A percentile compares a stretch with the other conserved stretches of the same genome.
Evolutionary conservation across 1,140 invertebrate species (phyloP).

Genomic region (Teleogryllus occipitalis): DNA sequence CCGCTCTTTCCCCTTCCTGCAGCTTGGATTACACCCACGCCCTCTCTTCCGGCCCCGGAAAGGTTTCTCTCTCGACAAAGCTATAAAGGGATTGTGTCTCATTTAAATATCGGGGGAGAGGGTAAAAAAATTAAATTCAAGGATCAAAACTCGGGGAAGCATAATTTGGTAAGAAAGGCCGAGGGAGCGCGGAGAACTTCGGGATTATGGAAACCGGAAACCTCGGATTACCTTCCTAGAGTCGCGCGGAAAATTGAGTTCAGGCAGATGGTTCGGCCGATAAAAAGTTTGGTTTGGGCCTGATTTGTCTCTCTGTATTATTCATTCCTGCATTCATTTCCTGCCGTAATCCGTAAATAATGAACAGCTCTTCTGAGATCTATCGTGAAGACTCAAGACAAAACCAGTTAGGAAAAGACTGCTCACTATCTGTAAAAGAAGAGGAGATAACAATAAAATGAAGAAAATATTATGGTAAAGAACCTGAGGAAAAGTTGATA

Average conservation of each 20-base stretch:
- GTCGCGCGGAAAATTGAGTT: neutral
- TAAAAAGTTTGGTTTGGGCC: neutral
- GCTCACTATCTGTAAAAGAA: no score
- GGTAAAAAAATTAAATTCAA: conserved; percentile 3
- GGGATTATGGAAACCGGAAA: neutral
- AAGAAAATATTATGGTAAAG: no score
- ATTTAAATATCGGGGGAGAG: neutral
- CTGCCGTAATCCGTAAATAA: neutral
- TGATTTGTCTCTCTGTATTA: neutral
- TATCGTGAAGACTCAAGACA: no score
- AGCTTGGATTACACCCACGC: no score
- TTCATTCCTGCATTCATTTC: neutral
- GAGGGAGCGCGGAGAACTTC: neutral
- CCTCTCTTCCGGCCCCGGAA: no score
- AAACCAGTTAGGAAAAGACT: no score
- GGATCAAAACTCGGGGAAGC: neutral
- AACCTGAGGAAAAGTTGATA: no score
- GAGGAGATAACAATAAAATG: no score
- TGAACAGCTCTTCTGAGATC: neutral
- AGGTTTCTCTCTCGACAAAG: neutral
- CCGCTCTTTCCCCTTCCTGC: no score
- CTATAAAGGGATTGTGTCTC: neutral
- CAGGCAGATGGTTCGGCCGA: neutral
- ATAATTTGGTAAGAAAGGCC: neutral
- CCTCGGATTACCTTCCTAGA: neutral